Evolutionary conservation across 1,140 invertebrate species (phyloP), one percentile per base, ranked within the genome.

Genomic region (Choristoneura fumiferana): DNA sequence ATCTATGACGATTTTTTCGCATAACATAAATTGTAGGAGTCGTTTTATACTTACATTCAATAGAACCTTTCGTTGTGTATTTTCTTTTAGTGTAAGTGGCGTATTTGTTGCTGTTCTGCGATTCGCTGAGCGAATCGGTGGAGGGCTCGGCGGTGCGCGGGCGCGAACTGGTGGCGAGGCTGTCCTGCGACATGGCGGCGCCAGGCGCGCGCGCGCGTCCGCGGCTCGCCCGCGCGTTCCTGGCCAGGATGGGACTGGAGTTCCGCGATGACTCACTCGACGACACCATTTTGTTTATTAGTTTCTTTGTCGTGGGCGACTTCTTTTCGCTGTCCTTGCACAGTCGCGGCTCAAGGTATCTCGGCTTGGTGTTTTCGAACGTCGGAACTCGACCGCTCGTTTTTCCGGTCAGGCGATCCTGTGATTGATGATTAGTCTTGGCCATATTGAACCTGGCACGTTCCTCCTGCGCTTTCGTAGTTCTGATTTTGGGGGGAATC

Each of bases 381-480:
- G 61, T 40, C 13, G 60, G 45, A 10, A 58, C 2, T 73, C 65
- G 18, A 36, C 18, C n/a, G 43, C 33, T 1, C 6, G 33, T 17
- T 57, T 63, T 71, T 12, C 64, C 66, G 6, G 37, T 66, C n/a
- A 58, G 10, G 1, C 65, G 65, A 14, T 78, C 73, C 52, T 77
- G 70, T 0, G 70, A 67, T 14, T 62, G 55, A 55, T 62, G 55
- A 54, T 56, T 71, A 1, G 62, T 74, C 56, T 85, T 85, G 0
- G 57, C 61, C 40, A 79, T 70, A 57, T 87, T 87, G 40, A 68
- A 88, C 52, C 78, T 86, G 1, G 81, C 78, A 4, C 84, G 69
- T 56, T 88, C 73, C 36, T 86, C 81, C 54, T 88, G 84, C 2
- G 84, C 84, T 60, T 79, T 84, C 0, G 83, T 88, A 1, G 79